phyloP scores from a whole-genome alignment of 1,140 invertebrate species.

The Anastrepha obliqua region DNA sequence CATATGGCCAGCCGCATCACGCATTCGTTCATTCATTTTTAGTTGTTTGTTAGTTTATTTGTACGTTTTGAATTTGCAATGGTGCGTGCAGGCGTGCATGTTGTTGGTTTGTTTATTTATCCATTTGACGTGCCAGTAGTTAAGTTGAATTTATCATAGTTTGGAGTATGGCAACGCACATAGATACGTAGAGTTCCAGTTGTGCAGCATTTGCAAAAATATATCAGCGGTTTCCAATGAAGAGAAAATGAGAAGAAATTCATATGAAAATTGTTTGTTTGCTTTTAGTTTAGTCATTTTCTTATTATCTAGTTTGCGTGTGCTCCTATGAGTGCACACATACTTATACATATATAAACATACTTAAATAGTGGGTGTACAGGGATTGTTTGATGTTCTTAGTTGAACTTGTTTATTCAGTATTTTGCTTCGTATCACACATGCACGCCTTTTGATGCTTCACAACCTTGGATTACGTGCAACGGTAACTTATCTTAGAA shows the following conservation, averaged over 20 bases:
- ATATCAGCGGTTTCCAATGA: neutral
- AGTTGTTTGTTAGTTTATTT: neutral
- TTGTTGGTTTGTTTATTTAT: conserved; percentile 6
- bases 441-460: too few relatives aligned
- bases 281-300: neutral
- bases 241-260: neutral
- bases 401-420: too few relatives aligned
- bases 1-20: neutral
- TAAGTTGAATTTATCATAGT: conserved; percentile 16
- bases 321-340: too few relatives aligned
- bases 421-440: too few relatives aligned
- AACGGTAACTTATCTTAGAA: too few relatives aligned
- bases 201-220: neutral
- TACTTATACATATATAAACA: neutral
- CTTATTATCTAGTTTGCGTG: too few relatives aligned
- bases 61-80: neutral
- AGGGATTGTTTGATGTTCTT: too few relatives aligned
- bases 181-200: too few relatives aligned
- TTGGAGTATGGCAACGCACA: neutral
- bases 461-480: too few relatives aligned
- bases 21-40: neutral
- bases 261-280: conserved; percentile 23
- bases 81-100: neutral
- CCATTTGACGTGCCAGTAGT: neutral
- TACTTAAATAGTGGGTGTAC: too few relatives aligned